These are phyloP conservation scores for Pteropus rufus DNA, from an alignment of 2,797 vertebrate genomes.

Conservation along the genomic window DNA sequence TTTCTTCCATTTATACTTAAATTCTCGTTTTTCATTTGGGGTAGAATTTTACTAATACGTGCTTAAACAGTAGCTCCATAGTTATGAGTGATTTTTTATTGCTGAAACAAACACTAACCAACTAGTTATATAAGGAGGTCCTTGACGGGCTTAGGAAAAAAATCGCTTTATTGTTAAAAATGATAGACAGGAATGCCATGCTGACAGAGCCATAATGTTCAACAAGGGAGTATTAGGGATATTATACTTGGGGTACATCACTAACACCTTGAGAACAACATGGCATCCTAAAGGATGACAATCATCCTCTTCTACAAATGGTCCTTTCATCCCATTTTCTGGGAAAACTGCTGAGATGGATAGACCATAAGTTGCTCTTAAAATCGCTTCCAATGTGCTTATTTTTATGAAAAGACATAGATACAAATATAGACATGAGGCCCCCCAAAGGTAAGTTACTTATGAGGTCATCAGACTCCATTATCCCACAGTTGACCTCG, in stretches of 20 bases:
- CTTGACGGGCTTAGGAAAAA: neutral
- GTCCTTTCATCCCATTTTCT: neutral
- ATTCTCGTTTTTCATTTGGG: constrained; percentile 78
- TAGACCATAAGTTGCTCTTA: neutral
- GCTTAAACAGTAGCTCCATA: neutral
- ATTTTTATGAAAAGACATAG: neutral
- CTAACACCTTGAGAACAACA: neutral
- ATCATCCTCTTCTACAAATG: neutral
- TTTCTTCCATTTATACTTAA: constrained; percentile 78
- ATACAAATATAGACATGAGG: neutral
- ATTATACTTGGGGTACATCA: neutral
- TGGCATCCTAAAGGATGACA: neutral
- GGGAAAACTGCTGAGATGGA: neutral
- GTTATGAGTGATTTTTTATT: neutral
- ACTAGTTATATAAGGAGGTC: neutral
- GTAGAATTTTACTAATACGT: constrained; percentile 69
- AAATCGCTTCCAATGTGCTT: neutral
- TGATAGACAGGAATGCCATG: neutral
- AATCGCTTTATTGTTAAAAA: neutral
- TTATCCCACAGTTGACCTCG: neutral
- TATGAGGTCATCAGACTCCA: neutral
- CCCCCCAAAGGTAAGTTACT: neutral
- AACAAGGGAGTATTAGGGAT: neutral
- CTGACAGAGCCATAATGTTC: neutral
- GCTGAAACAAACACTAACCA: neutral